phyloP scores from a whole-genome alignment of 2,797 vertebrate genomes.

The Apogon hyalosoma region DNA sequence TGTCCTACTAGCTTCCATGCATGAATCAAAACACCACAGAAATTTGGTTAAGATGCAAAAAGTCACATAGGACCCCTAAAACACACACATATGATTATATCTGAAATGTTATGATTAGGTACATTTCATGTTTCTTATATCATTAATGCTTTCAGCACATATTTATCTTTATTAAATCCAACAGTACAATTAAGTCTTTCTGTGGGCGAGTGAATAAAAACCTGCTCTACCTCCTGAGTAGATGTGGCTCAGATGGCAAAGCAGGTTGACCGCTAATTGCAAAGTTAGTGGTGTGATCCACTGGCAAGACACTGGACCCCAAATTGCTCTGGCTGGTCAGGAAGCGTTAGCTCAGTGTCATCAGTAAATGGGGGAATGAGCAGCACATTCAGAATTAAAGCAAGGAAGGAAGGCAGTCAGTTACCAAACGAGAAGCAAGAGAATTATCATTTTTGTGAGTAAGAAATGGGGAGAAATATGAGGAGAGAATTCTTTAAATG shows the following conservation, averaged over 20 bases:
- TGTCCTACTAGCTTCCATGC: slow-evolving; percentile 48
- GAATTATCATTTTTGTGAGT: background rate
- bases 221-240: background rate
- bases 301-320: background rate
- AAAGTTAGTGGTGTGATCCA: slow-evolving; percentile 8
- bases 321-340: slow-evolving; percentile 1
- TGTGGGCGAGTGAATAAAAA: slow-evolving; percentile 46
- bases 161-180: slow-evolving; percentile 46
- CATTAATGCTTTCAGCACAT: slow-evolving; percentile 60
- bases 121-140: slow-evolving; percentile 53
- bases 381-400: background rate
- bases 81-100: background rate
- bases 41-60: slow-evolving; percentile 46
- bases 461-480: background rate
- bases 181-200: slow-evolving; percentile 31
- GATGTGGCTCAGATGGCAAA: background rate
- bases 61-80: slow-evolving; percentile 29
- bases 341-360: background rate
- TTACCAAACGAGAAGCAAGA: background rate
- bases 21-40: slow-evolving; percentile 53
- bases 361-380: background rate
- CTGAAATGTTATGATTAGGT: slow-evolving; percentile 30
- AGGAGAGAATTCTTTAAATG: slow-evolving; percentile 20
- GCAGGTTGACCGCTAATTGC: slow-evolving; percentile 12
- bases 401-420: background rate